Conservation (phyloP, 1,140 invertebrate genomes). For the Drosophila nikananu region DNA sequence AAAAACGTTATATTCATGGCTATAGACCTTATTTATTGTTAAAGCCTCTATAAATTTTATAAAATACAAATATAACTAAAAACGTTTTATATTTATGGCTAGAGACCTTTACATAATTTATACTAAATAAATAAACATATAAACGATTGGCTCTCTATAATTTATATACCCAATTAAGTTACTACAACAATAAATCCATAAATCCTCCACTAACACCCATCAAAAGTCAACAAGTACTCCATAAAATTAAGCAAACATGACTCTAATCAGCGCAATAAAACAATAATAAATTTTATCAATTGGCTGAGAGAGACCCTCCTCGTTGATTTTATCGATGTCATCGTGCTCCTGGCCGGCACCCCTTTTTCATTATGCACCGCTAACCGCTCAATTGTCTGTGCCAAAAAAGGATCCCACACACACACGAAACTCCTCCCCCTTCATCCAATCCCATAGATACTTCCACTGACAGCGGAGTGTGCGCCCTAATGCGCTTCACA, state of each 20-base stretch:
- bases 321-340: slow-evolving; percentile 38
- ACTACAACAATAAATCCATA: not conserved
- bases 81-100: too few relatives aligned
- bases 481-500: slow-evolving; percentile 78
- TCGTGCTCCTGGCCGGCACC: slow-evolving; percentile 22
- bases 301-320: slow-evolving; percentile 19
- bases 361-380: slow-evolving; percentile 38
- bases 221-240: not conserved
- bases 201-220: not conserved
- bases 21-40: not conserved
- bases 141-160: not conserved
- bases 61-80: not conserved
- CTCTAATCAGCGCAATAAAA: slow-evolving; percentile 16
- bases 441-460: slow-evolving; percentile 6
- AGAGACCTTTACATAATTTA: not conserved
- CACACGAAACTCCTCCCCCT: slow-evolving; percentile 8
- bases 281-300: slow-evolving; percentile 49
- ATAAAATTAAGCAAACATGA: slow-evolving; percentile 15
- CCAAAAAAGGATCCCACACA: slow-evolving; percentile 63
- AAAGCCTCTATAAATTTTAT: not conserved
- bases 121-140: not conserved
- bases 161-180: not conserved
- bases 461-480: slow-evolving; percentile 69
- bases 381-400: slow-evolving; percentile 64
- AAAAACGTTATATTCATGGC: too few relatives aligned